Conservation (phyloP, 2,888 invertebrate species). For the Hofmannophila pseudospretella region DNA sequence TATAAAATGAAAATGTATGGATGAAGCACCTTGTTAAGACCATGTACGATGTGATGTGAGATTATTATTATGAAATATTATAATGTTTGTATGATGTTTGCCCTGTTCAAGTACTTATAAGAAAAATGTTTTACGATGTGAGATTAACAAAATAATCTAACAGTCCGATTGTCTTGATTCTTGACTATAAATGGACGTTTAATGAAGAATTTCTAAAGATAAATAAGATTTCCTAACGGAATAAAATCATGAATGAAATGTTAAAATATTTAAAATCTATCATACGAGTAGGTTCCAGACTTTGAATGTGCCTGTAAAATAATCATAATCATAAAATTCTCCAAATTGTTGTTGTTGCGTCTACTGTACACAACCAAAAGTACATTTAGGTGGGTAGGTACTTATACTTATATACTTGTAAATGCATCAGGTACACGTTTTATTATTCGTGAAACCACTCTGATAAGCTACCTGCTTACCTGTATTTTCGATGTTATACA, state of each 20-base stretch:
- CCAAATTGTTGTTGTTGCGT: constrained; percentile 20
- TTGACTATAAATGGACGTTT: too few species aligned
- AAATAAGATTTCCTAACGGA: neutral
- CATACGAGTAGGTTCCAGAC: constrained; percentile 18
- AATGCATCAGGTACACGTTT: too few species aligned
- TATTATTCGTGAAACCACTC: too few species aligned
- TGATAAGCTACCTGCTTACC: too few species aligned
- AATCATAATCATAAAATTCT: constrained; percentile 16
- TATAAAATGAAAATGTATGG: constrained; percentile 18
- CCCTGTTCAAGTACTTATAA: constrained; percentile 15
- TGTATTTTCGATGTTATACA: constrained; percentile 70
- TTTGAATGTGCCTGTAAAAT: constrained; percentile 30
- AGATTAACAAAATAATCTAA: neutral
- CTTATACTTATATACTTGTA: too few species aligned
- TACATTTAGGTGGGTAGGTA: too few species aligned
- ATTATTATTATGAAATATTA: constrained; percentile 1
- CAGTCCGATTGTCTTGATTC: neutral
- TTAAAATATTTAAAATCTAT: too few species aligned
- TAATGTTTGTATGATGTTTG: constrained; percentile 17
- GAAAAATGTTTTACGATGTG: constrained; percentile 17
- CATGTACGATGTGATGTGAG: neutral
- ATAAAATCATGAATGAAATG: too few species aligned
- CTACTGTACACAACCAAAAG: constrained; percentile 15
- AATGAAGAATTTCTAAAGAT: neutral
- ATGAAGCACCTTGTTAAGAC: neutral